These are phyloP conservation scores for Echeneis naucrates DNA, from an alignment of 2,797 vertebrate genomes.

Conservation along the genomic window DNA sequence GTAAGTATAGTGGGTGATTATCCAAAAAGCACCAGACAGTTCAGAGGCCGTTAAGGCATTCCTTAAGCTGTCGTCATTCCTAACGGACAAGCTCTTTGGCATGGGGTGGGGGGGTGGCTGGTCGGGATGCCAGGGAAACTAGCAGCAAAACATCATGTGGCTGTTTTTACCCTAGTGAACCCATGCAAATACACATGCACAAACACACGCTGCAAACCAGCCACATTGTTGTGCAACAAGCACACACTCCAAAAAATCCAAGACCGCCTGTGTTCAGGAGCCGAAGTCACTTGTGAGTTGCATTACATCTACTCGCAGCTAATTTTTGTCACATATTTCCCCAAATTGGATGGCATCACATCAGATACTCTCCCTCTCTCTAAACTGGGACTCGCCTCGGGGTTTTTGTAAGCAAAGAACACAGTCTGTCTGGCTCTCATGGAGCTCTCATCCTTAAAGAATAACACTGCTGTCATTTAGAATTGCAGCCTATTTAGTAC, in stretches of 20 bases:
- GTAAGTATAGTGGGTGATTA: slow-evolving; percentile 4
- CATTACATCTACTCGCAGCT: slow-evolving; percentile 38
- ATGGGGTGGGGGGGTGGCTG: neutral
- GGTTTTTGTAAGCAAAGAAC: slow-evolving; percentile 58
- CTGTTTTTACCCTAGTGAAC: slow-evolving; percentile 53
- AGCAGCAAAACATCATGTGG: slow-evolving; percentile 72
- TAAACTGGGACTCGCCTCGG: slow-evolving; percentile 46
- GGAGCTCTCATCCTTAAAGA: slow-evolving; percentile 48
- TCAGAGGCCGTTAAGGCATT: slow-evolving; percentile 35
- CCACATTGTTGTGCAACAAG: slow-evolving; percentile 28
- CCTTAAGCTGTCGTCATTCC: slow-evolving; percentile 43
- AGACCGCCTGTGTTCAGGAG: slow-evolving; percentile 41
- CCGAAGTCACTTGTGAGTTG: slow-evolving; percentile 47
- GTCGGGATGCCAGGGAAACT: slow-evolving; percentile 33
- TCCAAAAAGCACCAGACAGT: slow-evolving; percentile 32
- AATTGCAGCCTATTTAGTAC: slow-evolving; percentile 42
- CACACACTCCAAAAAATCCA: slow-evolving; percentile 29
- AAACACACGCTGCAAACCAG: slow-evolving; percentile 32
- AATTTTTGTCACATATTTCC: slow-evolving; percentile 57
- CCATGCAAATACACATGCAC: slow-evolving; percentile 42
- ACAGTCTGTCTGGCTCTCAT: slow-evolving; percentile 46
- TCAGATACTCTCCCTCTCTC: slow-evolving; percentile 33
- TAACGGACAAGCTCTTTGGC: slow-evolving; percentile 35
- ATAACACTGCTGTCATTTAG: slow-evolving; percentile 47
- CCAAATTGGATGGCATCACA: slow-evolving; percentile 57